Conservation (phyloP, 2,797 vertebrate species). For the Microcaecilia unicolor region DNA sequence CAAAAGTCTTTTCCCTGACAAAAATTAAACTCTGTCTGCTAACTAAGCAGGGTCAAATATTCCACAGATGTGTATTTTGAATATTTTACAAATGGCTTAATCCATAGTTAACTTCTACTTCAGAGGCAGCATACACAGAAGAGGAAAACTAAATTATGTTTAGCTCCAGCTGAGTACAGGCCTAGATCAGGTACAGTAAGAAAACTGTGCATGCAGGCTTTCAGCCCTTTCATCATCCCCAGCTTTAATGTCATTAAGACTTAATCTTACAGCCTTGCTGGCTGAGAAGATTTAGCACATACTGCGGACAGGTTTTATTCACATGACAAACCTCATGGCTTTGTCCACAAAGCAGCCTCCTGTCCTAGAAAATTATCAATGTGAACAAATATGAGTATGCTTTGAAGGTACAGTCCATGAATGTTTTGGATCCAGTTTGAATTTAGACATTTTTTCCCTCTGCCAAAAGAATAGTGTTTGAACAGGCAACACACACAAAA, state of each 20-base stretch:
- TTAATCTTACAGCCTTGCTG: slow-evolving; percentile 6
- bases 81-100: no score
- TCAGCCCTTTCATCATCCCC: slow-evolving; percentile 4
- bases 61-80: no score
- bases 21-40: no score
- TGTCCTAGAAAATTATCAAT: slow-evolving; percentile 8
- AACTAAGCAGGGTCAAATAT: no score
- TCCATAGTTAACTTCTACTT: no score
- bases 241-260: slow-evolving; percentile 13
- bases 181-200: slow-evolving; percentile 1
- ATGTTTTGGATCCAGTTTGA: slow-evolving; percentile 31
- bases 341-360: slow-evolving; percentile 6
- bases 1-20: no score
- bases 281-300: slow-evolving; percentile 2
- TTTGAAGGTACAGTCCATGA: slow-evolving; percentile 15
- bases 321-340: not conserved
- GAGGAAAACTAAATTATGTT: not conserved
- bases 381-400: slow-evolving; percentile 9
- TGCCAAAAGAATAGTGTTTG: slow-evolving; percentile 24
- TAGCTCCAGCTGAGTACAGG: not conserved
- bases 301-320: not conserved
- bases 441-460: slow-evolving; percentile 44
- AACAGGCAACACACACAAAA: slow-evolving; percentile 32
- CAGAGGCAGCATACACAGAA: no score
- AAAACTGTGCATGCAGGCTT: not conserved